These are phyloP conservation scores for Sebastes cheni DNA, from an alignment of 2,797 vertebrate species.

Conservation along the genomic window DNA sequence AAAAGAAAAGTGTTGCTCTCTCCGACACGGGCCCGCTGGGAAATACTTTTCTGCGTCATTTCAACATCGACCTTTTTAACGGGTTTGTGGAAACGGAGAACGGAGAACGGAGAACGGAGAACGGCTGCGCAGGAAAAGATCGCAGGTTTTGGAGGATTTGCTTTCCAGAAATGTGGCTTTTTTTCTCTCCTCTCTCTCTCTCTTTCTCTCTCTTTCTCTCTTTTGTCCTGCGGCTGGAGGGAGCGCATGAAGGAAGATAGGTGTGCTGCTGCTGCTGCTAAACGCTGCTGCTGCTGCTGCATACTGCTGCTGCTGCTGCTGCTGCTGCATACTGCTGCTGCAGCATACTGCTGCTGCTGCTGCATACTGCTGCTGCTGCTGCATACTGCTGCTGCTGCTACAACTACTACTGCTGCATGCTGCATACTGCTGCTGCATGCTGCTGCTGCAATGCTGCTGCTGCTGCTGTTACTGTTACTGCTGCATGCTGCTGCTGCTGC, in stretches of 20 bases:
- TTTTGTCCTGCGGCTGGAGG: slow-evolving; percentile 56
- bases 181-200: slow-evolving; percentile 12
- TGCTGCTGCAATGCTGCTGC: too few relatives aligned
- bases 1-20: slow-evolving; percentile 70
- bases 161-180: slow-evolving; percentile 62
- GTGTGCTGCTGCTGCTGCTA: slow-evolving; percentile 46
- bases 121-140: slow-evolving; percentile 49
- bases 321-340: too few relatives aligned
- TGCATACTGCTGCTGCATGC: too few relatives aligned
- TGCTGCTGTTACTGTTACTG: too few relatives aligned
- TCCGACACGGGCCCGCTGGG: slow-evolving; percentile 65
- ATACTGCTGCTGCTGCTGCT: too few relatives aligned
- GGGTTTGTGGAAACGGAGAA: slow-evolving; percentile 66
- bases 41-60: slow-evolving; percentile 80
- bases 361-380: too few relatives aligned
- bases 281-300: too few relatives aligned
- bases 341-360: too few relatives aligned
- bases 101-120: not conserved
- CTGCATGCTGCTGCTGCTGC: not conserved
- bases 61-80: slow-evolving; percentile 79
- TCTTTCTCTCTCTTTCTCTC: not conserved
- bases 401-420: too few relatives aligned
- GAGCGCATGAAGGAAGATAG: slow-evolving; percentile 57
- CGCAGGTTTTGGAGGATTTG: slow-evolving; percentile 58
- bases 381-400: too few relatives aligned